Evolutionary conservation across 2,797 vertebrate species (phyloP).

Genomic region (Cynopterus sphinx): DNA sequence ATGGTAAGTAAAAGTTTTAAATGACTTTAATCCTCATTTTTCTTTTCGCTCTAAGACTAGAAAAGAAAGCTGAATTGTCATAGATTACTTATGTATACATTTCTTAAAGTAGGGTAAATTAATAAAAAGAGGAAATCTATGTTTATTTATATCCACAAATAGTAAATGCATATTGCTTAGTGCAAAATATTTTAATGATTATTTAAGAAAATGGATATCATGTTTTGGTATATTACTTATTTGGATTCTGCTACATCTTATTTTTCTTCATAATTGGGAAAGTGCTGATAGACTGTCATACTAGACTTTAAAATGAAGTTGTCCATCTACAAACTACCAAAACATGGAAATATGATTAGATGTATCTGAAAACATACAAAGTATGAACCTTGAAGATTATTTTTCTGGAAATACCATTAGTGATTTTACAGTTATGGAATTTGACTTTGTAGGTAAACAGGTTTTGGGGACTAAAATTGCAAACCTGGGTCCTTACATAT

Average conservation of each 20-base stretch:
- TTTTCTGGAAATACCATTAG: background rate
- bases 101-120: background rate
- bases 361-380: background rate
- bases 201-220: constrained; percentile 1
- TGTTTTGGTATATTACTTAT: background rate
- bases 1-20: background rate
- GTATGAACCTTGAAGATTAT: background rate
- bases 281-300: background rate
- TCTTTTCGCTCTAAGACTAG: constrained; percentile 12
- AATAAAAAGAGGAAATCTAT: background rate
- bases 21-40: background rate
- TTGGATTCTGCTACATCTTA: background rate
- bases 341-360: background rate
- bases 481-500: background rate
- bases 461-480: background rate
- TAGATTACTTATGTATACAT: background rate
- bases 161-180: background rate
- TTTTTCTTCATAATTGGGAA: background rate
- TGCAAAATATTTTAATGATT: constrained; percentile 31
- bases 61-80: constrained; percentile 30
- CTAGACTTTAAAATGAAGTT: background rate
- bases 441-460: background rate
- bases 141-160: background rate
- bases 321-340: background rate
- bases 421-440: background rate